Evolutionary conservation across 1,140 invertebrate genomes (phyloP), one percentile per base, ranked within the genome.

Genomic region (Zaprionus africanus): DNA sequence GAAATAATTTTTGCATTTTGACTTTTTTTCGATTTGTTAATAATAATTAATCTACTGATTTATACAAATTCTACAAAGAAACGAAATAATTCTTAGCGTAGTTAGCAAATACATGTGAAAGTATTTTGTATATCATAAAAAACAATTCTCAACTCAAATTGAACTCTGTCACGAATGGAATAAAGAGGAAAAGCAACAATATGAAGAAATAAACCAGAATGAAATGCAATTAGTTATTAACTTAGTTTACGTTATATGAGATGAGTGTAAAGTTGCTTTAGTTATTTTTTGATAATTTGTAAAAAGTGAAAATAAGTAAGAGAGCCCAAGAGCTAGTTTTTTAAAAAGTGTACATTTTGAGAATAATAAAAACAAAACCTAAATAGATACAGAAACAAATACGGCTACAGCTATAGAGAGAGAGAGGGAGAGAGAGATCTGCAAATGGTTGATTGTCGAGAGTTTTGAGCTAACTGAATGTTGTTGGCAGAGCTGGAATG

Each of bases 221-320:
- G 36, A 68, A 84, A 75, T 81, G 78, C 78, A 85, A 85, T 69
- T 79, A 85, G 70, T 76, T 81, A 13, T 76, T 81, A 85, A 66
- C 59, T 63, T 85, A 78, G 59, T 67, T 84, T 85, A 76, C 71
- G 67, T 75, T 78, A 34, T 71, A 46, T 46, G n/a, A 54, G 69
- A 68, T 62, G 54, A 71, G 54, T 81, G 66, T 85, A 79, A 78
- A 81, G 59, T 81, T 79, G 75, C 53, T 85, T 81, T 85, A 85
- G 78, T 85, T 85, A 76, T 81, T 78, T 83, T 84, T 85, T 75
- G 67, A 85, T 85, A 79, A 85, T 85, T 85, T 85, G 78, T 85
- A 85, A 74, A 84, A 78, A 85, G 63, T 67, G 65, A 73, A 58
- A 43, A 61, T 59, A 76, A 38, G 65, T 51, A 69, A 22, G 49